Conservation (phyloP, 2,113 vertebrate species). For the Apistogramma diplotaenia region DNA sequence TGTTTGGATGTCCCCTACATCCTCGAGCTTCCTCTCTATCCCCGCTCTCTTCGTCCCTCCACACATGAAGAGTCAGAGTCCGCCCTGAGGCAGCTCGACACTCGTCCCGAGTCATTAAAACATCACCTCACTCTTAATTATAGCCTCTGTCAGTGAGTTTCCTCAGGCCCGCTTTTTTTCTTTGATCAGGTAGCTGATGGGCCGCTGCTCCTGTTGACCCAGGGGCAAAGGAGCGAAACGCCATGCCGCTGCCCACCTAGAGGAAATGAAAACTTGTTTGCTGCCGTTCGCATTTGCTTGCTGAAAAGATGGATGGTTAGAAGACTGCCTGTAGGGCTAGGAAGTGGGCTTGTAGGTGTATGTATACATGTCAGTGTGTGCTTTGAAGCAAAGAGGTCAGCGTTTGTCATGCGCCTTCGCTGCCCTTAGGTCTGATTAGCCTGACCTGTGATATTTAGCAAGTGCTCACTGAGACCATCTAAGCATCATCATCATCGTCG, state of each 20-base stretch:
- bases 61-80: slow-evolving; percentile 36
- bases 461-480: slow-evolving; percentile 3
- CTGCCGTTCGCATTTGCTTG: slow-evolving; percentile 45
- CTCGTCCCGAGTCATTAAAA: slow-evolving; percentile 67
- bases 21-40: neutral
- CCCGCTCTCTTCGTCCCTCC: slow-evolving; percentile 1
- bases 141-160: slow-evolving; percentile 45
- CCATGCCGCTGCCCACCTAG: slow-evolving; percentile 22
- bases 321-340: slow-evolving; percentile 59
- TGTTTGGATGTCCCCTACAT: neutral
- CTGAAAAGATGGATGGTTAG: slow-evolving; percentile 46
- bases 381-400: slow-evolving; percentile 68
- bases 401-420: slow-evolving; percentile 40
- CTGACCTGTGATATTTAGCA: slow-evolving; percentile 52
- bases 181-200: slow-evolving; percentile 63
- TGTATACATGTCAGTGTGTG: slow-evolving; percentile 60
- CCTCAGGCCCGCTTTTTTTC: slow-evolving; percentile 32
- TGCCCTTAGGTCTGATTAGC: slow-evolving; percentile 46
- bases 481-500: neutral
- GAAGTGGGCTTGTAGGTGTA: slow-evolving; percentile 64
- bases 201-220: slow-evolving; percentile 44
- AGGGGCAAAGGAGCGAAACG: slow-evolving; percentile 56
- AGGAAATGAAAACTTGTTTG: slow-evolving; percentile 72
- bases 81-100: slow-evolving; percentile 54
- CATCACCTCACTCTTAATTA: slow-evolving; percentile 71